Base-by-base conservation (phyloP, 2,888 invertebrate genomes). In the Acanthacorydalis orientalis region DNA sequence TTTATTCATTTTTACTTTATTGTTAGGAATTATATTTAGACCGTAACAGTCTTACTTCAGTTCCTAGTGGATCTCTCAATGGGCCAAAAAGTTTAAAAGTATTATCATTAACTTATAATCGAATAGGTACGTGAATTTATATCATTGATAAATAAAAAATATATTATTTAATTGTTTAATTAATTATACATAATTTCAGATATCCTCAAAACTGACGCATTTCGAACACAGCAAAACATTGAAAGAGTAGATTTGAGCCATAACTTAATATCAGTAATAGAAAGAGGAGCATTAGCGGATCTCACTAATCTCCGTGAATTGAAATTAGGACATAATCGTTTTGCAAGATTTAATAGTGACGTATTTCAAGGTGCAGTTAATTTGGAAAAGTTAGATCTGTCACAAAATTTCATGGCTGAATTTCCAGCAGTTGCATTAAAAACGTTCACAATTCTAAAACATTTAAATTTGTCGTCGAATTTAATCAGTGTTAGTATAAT, bases 381-480 rank as follows among this genome's bases (percentile, higher is more conserved):
- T 56, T 68, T 93, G 51, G 77, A 83, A 56, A 80, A 79, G 55
- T 68, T 95, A 53, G 88, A 91, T 62, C 68, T 95, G 31, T 86
- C 89, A 0, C 80, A 84, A 58, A 93, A 93, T 69, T 88, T 87
- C 61, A 78, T 92, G 48, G 70, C 73, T 1, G 83, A 84, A 60
- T 85, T 89, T 59, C 90, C 90, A 4, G 76, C 78, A 0, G 78
- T 83, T 9, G 83, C 88, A 0, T 62, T 90, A 41, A 80, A 81
- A 58, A 72, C 78, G 31, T 75, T 90, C 54, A 65, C 68, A 16
- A 75, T 75, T 48, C 65, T 92, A 16, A 79, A 78, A 59, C 77
- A 80, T 52, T 68, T 91, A 51, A 86, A 88, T 64, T 68, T 90
- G 35, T 87, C 87, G 11, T 83, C 87, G 52, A 91, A 91, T 67